Conservation (phyloP, 2,113 vertebrate genomes). For the Sorex araneus region DNA sequence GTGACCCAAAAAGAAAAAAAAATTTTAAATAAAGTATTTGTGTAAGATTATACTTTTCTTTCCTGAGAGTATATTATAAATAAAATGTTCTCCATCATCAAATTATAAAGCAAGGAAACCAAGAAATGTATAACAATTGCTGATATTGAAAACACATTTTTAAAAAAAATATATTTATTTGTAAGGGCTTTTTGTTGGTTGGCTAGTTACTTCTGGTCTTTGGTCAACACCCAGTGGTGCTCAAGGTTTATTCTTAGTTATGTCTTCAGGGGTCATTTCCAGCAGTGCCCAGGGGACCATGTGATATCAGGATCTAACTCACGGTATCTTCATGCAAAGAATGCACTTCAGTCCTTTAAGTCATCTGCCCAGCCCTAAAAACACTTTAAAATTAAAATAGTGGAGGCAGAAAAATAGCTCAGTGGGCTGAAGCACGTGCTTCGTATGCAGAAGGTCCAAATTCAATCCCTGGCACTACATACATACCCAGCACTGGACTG, state of each 20-base stretch:
- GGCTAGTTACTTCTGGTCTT: no score
- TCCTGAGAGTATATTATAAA: conserved; percentile 16
- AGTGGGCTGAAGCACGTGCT: background rate
- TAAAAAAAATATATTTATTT: no score
- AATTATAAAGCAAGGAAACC: conserved; percentile 20
- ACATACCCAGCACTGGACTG: no score
- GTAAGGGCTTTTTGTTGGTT: no score
- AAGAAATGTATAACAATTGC: background rate
- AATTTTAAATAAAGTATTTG: background rate
- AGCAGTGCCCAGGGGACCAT: no score
- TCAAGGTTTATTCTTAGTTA: no score
- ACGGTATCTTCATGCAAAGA: no score
- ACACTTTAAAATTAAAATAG: conserved; percentile 46
- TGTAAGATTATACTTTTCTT: background rate
- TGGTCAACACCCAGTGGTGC: no score
- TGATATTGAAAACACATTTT: conserved; percentile 9
- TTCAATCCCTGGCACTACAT: background rate
- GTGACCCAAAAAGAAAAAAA: no score
- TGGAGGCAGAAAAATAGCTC: background rate
- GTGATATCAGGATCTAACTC: no score
- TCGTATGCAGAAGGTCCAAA: background rate
- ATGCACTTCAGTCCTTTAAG: no score
- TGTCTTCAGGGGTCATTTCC: no score
- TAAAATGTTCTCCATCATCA: conserved; percentile 22
- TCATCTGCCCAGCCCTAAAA: background rate